Conservation (phyloP, 2,888 invertebrate species). For the Adineta ricciae region DNA sequence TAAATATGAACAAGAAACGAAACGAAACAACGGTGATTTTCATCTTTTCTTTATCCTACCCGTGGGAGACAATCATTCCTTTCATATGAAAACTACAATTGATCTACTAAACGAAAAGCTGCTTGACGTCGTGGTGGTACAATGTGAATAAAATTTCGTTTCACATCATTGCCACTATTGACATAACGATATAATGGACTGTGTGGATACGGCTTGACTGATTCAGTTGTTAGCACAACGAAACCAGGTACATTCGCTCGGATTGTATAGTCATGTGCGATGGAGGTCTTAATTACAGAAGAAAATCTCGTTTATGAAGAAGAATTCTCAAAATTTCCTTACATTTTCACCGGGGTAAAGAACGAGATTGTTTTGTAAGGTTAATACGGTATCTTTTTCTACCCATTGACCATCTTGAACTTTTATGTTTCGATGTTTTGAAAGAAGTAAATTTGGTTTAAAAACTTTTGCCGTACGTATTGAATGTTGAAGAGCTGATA, state of each 20-base stretch:
- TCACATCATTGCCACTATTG: slow-evolving; percentile 22
- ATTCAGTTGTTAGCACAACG: slow-evolving; percentile 29
- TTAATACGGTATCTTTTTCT: slow-evolving; percentile 42
- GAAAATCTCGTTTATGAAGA: not conserved
- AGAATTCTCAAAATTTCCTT: too few species aligned
- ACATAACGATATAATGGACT: slow-evolving; percentile 31
- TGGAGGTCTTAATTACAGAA: not conserved
- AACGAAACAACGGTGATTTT: not conserved
- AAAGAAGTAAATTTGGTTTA: not conserved
- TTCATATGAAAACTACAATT: not conserved
- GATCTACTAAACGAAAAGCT: slow-evolving; percentile 21
- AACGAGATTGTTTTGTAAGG: slow-evolving; percentile 41
- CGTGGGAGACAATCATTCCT: not conserved
- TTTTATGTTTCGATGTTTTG: slow-evolving; percentile 40
- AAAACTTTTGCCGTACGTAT: not conserved
- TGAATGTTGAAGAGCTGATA: not conserved
- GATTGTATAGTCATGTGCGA: slow-evolving; percentile 25
- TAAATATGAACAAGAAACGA: not conserved
- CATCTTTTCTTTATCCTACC: not conserved
- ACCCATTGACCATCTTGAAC: slow-evolving; percentile 44
- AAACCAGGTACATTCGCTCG: slow-evolving; percentile 30
- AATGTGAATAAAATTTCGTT: slow-evolving; percentile 32
- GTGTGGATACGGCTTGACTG: slow-evolving; percentile 32
- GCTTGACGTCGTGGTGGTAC: slow-evolving; percentile 31
- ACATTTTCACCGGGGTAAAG: slow-evolving; percentile 49